These are phyloP conservation scores for Meganola albula DNA, from an alignment of 2,888 invertebrate genomes.

Conservation along the genomic window DNA sequence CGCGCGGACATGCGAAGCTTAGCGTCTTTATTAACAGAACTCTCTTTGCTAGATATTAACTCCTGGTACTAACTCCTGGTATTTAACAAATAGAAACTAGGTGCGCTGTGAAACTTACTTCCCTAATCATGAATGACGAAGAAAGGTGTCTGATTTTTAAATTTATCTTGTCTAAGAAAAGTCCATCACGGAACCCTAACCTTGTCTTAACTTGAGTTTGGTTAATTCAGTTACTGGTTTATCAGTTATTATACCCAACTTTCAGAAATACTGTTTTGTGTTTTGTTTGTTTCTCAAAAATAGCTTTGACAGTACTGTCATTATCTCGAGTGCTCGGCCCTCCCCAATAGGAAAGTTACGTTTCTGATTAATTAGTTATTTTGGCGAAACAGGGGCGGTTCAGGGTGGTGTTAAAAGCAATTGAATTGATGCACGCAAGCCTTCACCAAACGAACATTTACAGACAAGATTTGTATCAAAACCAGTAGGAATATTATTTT, in stretches of 20 bases:
- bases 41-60: constrained; percentile 35
- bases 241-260: too few relatives aligned
- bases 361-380: constrained; percentile 45
- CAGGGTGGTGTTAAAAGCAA: constrained; percentile 37
- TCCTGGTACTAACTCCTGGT: constrained; percentile 31
- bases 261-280: too few relatives aligned
- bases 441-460: constrained; percentile 11
- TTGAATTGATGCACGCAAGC: constrained; percentile 40
- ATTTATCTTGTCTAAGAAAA: too few relatives aligned
- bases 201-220: too few relatives aligned
- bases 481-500: too few relatives aligned
- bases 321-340: constrained; percentile 17
- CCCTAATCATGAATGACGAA: too few relatives aligned
- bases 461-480: too few relatives aligned
- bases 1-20: constrained; percentile 46
- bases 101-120: neutral
- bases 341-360: constrained; percentile 27
- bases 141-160: too few relatives aligned
- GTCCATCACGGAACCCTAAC: too few relatives aligned
- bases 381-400: constrained; percentile 28
- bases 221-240: too few relatives aligned
- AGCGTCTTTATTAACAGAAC: constrained; percentile 64
- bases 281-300: too few relatives aligned
- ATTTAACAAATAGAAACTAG: too few relatives aligned
- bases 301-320: constrained; percentile 16